These are phyloP conservation scores for Hemitrygon akajei DNA, from an alignment of 2,797 vertebrate species.

Conservation along the genomic window DNA sequence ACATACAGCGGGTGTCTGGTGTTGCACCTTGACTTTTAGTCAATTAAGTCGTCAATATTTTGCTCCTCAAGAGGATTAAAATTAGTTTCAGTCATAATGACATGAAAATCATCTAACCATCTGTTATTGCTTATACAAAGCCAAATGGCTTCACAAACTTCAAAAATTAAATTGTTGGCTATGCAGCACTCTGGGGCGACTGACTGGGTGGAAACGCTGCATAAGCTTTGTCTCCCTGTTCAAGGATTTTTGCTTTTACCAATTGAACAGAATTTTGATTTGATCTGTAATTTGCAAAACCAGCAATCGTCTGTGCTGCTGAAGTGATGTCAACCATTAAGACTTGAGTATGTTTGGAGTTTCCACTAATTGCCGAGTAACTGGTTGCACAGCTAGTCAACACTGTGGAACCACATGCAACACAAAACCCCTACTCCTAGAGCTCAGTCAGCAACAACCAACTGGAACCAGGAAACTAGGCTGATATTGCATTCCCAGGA, in stretches of 20 bases:
- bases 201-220: neutral
- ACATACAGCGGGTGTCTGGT: fast-evolving
- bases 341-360: neutral
- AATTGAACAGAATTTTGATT: neutral
- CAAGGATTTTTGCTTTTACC: neutral
- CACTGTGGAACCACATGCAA: neutral
- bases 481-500: neutral
- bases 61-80: neutral
- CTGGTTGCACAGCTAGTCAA: neutral
- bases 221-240: neutral
- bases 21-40: neutral
- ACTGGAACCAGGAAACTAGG: neutral
- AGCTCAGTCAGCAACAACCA: neutral
- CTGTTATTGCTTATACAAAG: neutral
- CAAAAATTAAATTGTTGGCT: neutral
- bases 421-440: neutral
- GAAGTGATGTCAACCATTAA: neutral
- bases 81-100: neutral
- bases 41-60: neutral
- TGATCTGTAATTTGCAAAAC: neutral
- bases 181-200: neutral
- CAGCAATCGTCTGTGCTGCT: neutral
- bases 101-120: no score
- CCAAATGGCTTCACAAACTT: neutral
- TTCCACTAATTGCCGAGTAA: neutral